Evolutionary conservation across 2,888 invertebrate genomes (phyloP), one percentile per base, ranked within the genome.

Genomic region (Cheilosia vernalis): DNA sequence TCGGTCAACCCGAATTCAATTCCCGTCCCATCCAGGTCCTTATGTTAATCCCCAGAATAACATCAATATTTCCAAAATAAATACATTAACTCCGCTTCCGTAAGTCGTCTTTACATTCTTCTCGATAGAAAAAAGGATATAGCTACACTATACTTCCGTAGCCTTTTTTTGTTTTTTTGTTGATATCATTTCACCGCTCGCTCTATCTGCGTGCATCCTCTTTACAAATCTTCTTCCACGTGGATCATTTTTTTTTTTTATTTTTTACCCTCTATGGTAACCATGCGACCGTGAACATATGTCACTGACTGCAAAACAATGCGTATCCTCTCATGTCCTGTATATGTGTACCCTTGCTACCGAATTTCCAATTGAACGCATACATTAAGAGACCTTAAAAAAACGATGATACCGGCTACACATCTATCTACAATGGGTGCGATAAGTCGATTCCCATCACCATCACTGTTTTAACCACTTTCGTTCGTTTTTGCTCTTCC

Each of bases 221-320:
- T 56, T 83, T 10, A 60, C 77, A 72, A 61, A 63, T 63, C 63
- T 70, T 51, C 69, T 76, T 73, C 37, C 76, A 74, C 64, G 72
- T 82, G 70, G 51, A 51, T 51, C 5, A 24, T 13, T 10, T 63
- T 58, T 76, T 66, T 66, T 53, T 13, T 9, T 2, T 72, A 49
- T 70, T 61, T 42, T 61, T 55, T 42, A 21, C 33, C 21, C 30
- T 13, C 55, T 61, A 67, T 67, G 60, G 49, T 67, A 84, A 84
- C 74, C 84, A 79, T 84, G 84, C 79, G 84, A 84, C 80, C 84
- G 70, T 84, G 64, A 84, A 70, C 84, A 84, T 80, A 80, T 84
- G 84, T 70, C 74, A 74, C 67, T 76, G 84, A 80, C 60, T 84
- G 74, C 80, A 80, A 84, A 80, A 84, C 74, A 84, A 84, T 84